These are phyloP conservation scores for Diploscapter pachys DNA, from an alignment of 1,140 invertebrate genomes.

Conservation along the genomic window DNA sequence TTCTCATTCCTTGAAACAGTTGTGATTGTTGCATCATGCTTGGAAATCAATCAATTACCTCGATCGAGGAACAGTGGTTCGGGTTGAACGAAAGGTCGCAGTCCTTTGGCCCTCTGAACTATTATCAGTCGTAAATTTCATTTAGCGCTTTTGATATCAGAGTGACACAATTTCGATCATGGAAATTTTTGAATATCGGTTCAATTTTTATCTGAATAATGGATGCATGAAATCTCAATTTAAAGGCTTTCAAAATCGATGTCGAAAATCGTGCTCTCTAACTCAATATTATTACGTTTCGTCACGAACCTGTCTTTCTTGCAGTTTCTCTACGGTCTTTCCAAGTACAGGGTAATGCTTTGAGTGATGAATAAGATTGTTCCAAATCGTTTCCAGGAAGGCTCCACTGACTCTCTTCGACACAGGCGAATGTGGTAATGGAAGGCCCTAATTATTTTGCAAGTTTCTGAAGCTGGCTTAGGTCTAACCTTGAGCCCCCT, in stretches of 20 bases:
- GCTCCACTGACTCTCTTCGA: slow-evolving; percentile 17
- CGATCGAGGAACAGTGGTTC: slow-evolving; percentile 9
- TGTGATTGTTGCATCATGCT: not conserved
- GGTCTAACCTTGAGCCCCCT: slow-evolving; percentile 23
- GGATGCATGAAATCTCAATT: too few species aligned
- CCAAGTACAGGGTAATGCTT: slow-evolving; percentile 17
- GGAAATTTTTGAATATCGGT: too few species aligned
- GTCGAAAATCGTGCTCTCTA: too few species aligned
- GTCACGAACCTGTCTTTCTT: slow-evolving; percentile 26
- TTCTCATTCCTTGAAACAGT: slow-evolving; percentile 16
- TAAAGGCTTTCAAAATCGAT: too few species aligned
- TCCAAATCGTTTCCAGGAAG: slow-evolving; percentile 37
- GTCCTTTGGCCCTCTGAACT: not conserved
- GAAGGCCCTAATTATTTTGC: not conserved
- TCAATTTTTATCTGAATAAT: too few species aligned
- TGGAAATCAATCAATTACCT: not conserved
- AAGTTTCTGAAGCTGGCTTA: not conserved
- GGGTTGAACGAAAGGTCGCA: slow-evolving; percentile 17
- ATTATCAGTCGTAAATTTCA: too few species aligned
- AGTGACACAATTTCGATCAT: too few species aligned
- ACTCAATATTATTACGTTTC: too few species aligned
- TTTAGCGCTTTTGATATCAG: too few species aligned
- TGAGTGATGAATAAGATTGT: slow-evolving; percentile 37
- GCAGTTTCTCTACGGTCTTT: slow-evolving; percentile 18
- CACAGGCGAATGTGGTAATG: slow-evolving; percentile 18